Base-by-base conservation (phyloP, 2,113 vertebrate species). In the Prionailurus viverrinus region DNA sequence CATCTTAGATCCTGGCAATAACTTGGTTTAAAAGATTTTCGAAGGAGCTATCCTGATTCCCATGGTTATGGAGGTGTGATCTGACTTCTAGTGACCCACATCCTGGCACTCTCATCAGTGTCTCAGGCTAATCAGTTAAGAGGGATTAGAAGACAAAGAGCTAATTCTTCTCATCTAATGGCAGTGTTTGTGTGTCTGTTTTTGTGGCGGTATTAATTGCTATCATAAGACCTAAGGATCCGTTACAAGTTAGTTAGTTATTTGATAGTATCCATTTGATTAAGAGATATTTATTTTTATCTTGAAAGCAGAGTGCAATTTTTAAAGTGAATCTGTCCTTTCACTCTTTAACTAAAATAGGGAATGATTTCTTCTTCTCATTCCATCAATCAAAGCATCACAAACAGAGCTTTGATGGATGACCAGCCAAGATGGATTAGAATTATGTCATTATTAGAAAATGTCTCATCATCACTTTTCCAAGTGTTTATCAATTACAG, bases 381-480 rank as follows among this genome's bases (percentile, higher is more conserved):
- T 73, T 85, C 68, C 13, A 90, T 97, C 89, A 89, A 89, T 88
- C 80, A 95, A 97, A 95, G 14, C 27, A 45, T 90, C 69, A 94
- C 21, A 93, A 95, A 93, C 25, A 97, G 90, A 95, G 9, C 31
- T 87, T 61, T 96, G 89, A 89, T 53, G 36, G 33, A 94, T 71
- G 51, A 45, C 31, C 16, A 93, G 41, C 0, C 31, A 31, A 74
- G 21, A 86, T 83, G 51, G 58, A 86, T 94, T 83, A 95, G 15
- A 96, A 90, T 85, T 73, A 55, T 89, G 69, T 81, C 63, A 81
- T 76, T 97, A 89, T 90, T 93, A 95, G 27, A 96, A 96, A 73
- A 94, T 36, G 14, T 51, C 66, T 82, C 41, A 81, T 90, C 25
- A 97, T 92, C 80, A 94, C 18, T 93, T 94, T 96, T 81, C 29